These are phyloP conservation scores for Apus apus DNA, from an alignment of 2,113 vertebrate species.

Conservation along the genomic window DNA sequence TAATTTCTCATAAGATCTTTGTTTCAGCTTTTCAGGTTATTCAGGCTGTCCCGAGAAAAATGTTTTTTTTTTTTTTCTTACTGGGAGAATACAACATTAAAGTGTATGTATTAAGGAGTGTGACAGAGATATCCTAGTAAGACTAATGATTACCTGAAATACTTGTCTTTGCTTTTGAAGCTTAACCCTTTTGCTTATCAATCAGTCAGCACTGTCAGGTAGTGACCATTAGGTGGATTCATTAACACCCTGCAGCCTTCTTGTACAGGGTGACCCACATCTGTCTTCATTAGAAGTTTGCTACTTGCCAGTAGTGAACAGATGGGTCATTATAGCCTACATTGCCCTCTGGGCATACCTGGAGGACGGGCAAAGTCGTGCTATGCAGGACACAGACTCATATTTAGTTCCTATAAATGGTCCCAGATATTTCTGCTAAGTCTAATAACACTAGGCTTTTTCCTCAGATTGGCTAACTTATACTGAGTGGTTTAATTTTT, in stretches of 20 bases:
- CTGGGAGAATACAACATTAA: conserved; percentile 32
- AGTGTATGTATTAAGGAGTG: conserved; percentile 3
- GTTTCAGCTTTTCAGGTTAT: conserved; percentile 2
- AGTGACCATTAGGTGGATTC: conserved; percentile 85
- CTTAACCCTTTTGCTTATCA: conserved; percentile 76
- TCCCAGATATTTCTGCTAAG: conserved; percentile 18
- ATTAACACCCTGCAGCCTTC: conserved; percentile 80
- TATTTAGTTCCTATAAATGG: conserved; percentile 31
- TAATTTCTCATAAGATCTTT: conserved; percentile 5
- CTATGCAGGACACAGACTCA: conserved; percentile 26
- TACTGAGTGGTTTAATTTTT: neutral
- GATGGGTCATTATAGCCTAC: conserved; percentile 83
- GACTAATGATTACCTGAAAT: conserved; percentile 71
- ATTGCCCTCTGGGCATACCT: conserved; percentile 79
- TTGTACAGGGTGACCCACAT: conserved; percentile 79
- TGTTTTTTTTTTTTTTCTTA: neutral
- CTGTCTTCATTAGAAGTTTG: conserved; percentile 88
- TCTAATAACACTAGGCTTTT: neutral
- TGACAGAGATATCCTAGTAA: conserved; percentile 44
- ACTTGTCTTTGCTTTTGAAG: conserved; percentile 75
- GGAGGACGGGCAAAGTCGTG: conserved; percentile 79
- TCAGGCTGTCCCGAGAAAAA: neutral
- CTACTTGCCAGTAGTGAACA: conserved; percentile 79
- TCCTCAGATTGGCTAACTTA: neutral
- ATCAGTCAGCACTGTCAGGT: conserved; percentile 79